Evolutionary conservation across 2,797 vertebrate species (phyloP).

Genomic region (Molossus alvarezi): DNA sequence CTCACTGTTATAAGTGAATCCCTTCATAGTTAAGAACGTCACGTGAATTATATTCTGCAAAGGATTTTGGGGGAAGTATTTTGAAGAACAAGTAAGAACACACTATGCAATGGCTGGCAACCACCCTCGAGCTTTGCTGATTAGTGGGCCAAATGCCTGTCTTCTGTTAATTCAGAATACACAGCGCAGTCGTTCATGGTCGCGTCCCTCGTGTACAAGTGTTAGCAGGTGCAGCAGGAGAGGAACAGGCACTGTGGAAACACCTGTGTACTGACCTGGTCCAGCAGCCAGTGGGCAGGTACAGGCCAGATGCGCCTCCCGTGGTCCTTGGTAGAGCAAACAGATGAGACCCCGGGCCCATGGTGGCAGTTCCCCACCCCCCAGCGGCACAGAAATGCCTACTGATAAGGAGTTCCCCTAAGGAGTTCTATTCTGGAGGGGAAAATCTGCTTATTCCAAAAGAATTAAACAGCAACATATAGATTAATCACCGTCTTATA

Average conservation of each 20-base stretch:
- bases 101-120: neutral
- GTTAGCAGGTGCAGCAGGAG: neutral
- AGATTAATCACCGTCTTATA: slow-evolving; percentile 54
- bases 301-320: neutral
- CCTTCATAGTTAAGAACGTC: neutral
- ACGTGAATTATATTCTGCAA: neutral
- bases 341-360: slow-evolving; percentile 84
- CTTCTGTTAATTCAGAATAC: neutral
- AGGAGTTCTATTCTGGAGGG: neutral
- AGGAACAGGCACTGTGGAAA: neutral
- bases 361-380: neutral
- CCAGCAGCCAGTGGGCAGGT: neutral
- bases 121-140: neutral
- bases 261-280: slow-evolving; percentile 1
- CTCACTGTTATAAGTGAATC: neutral
- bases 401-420: neutral
- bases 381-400: neutral
- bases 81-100: neutral
- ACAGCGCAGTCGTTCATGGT: neutral
- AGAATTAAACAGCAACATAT: neutral
- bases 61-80: neutral
- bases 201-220: neutral
- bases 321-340: neutral
- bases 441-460: neutral
- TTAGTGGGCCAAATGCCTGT: neutral